A percentile compares a stretch with the other conserved stretches of the same genome.
Evolutionary conservation across 1,140 invertebrate species (phyloP).

Genomic region (Atta colombica): DNA sequence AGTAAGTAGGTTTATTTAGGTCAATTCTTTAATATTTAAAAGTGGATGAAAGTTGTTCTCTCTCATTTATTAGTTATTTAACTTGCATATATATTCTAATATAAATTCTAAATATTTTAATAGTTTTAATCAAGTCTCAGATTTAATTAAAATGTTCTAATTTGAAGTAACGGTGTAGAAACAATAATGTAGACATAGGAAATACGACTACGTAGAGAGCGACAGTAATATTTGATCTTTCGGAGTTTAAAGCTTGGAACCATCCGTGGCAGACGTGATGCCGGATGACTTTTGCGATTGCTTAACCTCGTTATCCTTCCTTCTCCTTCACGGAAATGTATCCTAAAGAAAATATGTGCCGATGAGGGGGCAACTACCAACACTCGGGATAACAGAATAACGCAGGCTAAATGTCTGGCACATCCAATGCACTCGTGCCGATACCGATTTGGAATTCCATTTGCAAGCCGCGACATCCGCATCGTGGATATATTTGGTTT

Average conservation of each 20-base stretch:
- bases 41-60: background rate
- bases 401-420: background rate
- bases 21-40: slow-evolving; percentile 2
- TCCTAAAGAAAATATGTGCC: slow-evolving; percentile 30
- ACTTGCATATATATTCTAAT: background rate
- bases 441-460: slow-evolving; percentile 48
- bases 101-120: background rate
- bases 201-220: background rate
- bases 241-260: slow-evolving; percentile 10
- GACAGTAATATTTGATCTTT: slow-evolving; percentile 11
- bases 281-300: slow-evolving; percentile 15
- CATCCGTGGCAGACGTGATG: slow-evolving; percentile 32
- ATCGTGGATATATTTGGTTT: slow-evolving; percentile 23
- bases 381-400: slow-evolving; percentile 28
- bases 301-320: slow-evolving; percentile 11
- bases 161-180: too few relatives aligned
- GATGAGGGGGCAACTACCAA: slow-evolving; percentile 8
- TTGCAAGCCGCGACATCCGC: slow-evolving; percentile 25
- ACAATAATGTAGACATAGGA: background rate
- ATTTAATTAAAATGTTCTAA: background rate
- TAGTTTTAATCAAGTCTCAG: background rate
- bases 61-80: background rate
- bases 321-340: background rate
- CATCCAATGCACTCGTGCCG: background rate
- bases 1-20: background rate